Base-by-base conservation (phyloP, 2,797 vertebrate genomes). In the Carapus acus region DNA sequence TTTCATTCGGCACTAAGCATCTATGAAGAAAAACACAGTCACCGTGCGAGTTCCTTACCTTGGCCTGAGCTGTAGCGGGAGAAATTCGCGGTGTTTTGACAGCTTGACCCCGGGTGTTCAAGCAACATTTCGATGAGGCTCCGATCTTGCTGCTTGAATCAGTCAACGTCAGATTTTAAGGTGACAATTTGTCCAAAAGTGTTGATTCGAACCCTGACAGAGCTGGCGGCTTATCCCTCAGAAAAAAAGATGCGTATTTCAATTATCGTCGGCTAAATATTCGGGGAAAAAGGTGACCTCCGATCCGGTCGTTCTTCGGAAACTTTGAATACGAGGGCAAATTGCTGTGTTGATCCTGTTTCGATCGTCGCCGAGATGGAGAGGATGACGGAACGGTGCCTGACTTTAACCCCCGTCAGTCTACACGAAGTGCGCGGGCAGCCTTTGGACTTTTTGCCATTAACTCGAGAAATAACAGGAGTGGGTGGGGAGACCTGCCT, bases 101-200 rank as follows among this genome's bases (percentile, higher is more conserved):
- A 86, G 54, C 87, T 87, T 21, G 87, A 87, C 54, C 90, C 88
- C 52, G 89, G 87, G 72, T 90, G 87, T 60, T 92, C 90, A 16
- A 92, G 88, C 81, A 92, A 76, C 90, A 92, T 92, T 49, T 53
- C 74, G 49, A 44, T 49, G 47, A 53, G 23, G 48, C 2, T 37
- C 24, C 38, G 34, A 16, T 8, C 37, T 5, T 64, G 58, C 58
- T 24, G 42, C 34, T 36, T 7, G 13, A 31, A 27, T 40, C 14
- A 43, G 51, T 2, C 6, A 18, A 41, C 13, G 12, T 43, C 29
- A 2, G 14, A 42, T 50, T 23, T 2, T 17, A 7, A 49, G 18
- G 5, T 49, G 11, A 9, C 21, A 31, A 34, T n/a, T n/a, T n/a
- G n/a, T n/a, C n/a, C n/a, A n/a, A n/a, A n/a, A n/a, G n/a, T n/a